Percentiles rank a stretch among this genome's conserved stretches.
Conservation (phyloP, 2,888 invertebrate genomes). For the Beris morrisii region DNA sequence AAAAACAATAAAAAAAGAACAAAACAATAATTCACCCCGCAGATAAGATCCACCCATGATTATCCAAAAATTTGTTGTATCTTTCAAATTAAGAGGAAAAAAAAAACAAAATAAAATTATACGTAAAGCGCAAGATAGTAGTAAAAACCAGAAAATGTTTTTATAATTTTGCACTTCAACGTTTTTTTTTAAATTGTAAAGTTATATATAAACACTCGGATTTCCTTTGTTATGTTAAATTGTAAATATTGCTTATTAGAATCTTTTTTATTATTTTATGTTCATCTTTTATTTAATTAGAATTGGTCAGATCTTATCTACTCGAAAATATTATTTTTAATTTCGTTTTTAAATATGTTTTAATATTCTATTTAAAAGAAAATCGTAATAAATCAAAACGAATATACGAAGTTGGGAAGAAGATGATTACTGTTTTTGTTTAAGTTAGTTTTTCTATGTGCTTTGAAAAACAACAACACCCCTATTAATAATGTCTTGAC, state of each 20-base stretch:
- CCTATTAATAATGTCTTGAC: slow-evolving; percentile 13
- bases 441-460: not conserved
- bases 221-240: not conserved
- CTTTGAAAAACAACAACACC: slow-evolving; percentile 15
- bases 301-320: slow-evolving; percentile 34
- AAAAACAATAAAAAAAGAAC: not conserved
- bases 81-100: not conserved
- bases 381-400: slow-evolving; percentile 18
- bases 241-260: slow-evolving; percentile 37
- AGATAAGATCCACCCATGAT: slow-evolving; percentile 37
- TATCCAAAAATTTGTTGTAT: no score
- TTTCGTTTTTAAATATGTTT: slow-evolving; percentile 21
- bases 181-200: no score
- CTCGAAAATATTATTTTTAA: slow-evolving; percentile 29
- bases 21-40: slow-evolving; percentile 21
- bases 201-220: no score
- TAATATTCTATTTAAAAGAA: slow-evolving; percentile 13
- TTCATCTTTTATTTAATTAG: slow-evolving; percentile 3
- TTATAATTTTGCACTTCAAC: no score
- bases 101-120: no score
- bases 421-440: slow-evolving; percentile 22
- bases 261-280: slow-evolving; percentile 15
- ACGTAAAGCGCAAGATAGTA: no score
- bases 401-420: slow-evolving; percentile 26
- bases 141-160: no score